These are phyloP conservation scores for Temnothorax unifasciatus DNA, from an alignment of 2,888 invertebrate genomes.

Conservation along the genomic window DNA sequence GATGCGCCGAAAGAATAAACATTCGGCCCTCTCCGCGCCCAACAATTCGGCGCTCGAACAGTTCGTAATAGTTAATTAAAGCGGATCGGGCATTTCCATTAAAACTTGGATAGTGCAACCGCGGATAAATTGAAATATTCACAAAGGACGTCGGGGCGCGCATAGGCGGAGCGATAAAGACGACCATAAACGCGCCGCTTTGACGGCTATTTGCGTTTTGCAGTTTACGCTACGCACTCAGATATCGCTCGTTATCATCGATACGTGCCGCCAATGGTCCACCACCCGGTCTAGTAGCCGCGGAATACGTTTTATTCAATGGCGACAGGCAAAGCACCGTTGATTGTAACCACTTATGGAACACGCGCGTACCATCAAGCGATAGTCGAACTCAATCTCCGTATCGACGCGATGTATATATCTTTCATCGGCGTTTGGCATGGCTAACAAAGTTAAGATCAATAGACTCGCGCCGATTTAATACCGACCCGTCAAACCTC, in stretches of 20 bases:
- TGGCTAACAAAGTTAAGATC: conserved; percentile 46
- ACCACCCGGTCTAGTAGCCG: not conserved
- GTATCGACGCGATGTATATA: conserved; percentile 12
- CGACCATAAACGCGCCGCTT: conserved; percentile 47
- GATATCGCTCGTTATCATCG: conserved; percentile 54
- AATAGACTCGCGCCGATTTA: conserved; percentile 42
- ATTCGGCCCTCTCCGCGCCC: not conserved
- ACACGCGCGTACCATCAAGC: conserved; percentile 31
- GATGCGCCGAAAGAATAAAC: conserved; percentile 44
- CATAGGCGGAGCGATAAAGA: conserved; percentile 36
- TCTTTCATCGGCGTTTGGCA: conserved; percentile 39
- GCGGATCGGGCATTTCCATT: conserved; percentile 65
- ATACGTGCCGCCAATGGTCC: conserved; percentile 18
- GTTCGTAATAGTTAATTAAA: conserved; percentile 73
- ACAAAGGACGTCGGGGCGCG: conserved; percentile 25
- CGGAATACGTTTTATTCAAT: conserved; percentile 35
- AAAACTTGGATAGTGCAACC: conserved; percentile 67
- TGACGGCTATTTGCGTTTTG: conserved; percentile 20
- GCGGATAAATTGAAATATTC: conserved; percentile 70
- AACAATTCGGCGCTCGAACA: conserved; percentile 35
- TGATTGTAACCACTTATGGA: conserved; percentile 41
- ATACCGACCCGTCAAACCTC: conserved; percentile 20
- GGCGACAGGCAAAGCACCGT: conserved; percentile 25
- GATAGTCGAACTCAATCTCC: conserved; percentile 41
- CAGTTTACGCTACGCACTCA: conserved; percentile 39